phyloP scores from a whole-genome alignment of 2,113 vertebrate genomes.

The Albula goreensis region DNA sequence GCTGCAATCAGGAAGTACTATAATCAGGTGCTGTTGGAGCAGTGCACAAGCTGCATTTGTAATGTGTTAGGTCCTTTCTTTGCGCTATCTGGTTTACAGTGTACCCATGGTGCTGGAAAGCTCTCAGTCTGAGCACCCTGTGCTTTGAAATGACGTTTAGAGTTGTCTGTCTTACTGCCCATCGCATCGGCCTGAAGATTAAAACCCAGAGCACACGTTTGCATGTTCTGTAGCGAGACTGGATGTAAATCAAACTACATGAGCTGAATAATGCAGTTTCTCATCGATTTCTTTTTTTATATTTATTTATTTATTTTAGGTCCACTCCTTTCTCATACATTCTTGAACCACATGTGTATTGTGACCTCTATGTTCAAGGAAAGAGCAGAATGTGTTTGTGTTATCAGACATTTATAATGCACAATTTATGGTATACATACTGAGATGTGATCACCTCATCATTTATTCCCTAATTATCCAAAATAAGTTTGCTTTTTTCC shows the following conservation, averaged over 20 bases:
- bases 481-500: too few relatives aligned
- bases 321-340: not conserved
- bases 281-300: not conserved
- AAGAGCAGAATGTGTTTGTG: not conserved
- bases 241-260: slow-evolving; percentile 24
- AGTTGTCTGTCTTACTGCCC: not conserved
- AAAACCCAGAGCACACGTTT: not conserved
- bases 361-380: not conserved
- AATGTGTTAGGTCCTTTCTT: not conserved
- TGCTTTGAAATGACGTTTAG: not conserved
- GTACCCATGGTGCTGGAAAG: not conserved
- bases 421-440: too few relatives aligned
- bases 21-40: not conserved
- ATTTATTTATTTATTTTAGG: not conserved
- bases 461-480: not conserved
- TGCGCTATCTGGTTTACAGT: not conserved
- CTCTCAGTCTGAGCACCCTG: not conserved
- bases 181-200: not conserved
- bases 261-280: slow-evolving; percentile 22
- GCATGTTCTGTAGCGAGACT: not conserved
- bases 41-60: not conserved
- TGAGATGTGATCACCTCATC: too few relatives aligned
- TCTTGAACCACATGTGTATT: not conserved
- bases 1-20: not conserved
- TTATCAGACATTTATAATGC: too few relatives aligned